These are phyloP conservation scores for Mystacornis crossleyi DNA, from an alignment of 2,113 vertebrate genomes.

Conservation along the genomic window DNA sequence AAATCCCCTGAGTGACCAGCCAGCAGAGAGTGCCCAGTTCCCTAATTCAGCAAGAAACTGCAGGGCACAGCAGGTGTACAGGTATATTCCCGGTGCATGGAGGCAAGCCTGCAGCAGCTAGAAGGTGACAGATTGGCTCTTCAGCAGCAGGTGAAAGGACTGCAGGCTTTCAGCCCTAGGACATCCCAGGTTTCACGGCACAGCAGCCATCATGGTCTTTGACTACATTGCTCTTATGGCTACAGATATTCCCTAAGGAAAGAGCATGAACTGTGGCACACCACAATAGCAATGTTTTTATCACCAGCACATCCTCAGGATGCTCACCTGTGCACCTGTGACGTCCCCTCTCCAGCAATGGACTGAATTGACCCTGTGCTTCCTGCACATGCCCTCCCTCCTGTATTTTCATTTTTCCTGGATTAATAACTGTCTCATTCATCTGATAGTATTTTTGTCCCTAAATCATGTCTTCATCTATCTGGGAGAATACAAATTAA, in stretches of 20 bases:
- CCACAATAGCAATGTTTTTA: neutral
- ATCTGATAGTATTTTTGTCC: neutral
- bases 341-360: neutral
- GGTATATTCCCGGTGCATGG: neutral
- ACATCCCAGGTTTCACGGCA: neutral
- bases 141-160: neutral
- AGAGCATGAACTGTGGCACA: neutral
- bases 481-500: neutral
- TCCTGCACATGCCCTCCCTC: neutral
- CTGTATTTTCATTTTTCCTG: neutral
- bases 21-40: neutral
- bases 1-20: accelerated
- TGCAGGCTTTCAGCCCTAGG: neutral
- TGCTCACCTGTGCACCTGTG: neutral
- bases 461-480: neutral
- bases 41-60: neutral
- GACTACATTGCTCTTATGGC: neutral
- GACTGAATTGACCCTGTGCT: neutral
- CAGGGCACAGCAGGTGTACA: accelerated
- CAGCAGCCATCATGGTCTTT: neutral
- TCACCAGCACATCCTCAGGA: neutral
- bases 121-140: neutral
- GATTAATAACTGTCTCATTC: neutral
- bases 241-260: neutral
- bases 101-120: neutral